These are phyloP conservation scores for Lasioglossum malachurum DNA, from an alignment of 2,888 invertebrate species.

Conservation along the genomic window DNA sequence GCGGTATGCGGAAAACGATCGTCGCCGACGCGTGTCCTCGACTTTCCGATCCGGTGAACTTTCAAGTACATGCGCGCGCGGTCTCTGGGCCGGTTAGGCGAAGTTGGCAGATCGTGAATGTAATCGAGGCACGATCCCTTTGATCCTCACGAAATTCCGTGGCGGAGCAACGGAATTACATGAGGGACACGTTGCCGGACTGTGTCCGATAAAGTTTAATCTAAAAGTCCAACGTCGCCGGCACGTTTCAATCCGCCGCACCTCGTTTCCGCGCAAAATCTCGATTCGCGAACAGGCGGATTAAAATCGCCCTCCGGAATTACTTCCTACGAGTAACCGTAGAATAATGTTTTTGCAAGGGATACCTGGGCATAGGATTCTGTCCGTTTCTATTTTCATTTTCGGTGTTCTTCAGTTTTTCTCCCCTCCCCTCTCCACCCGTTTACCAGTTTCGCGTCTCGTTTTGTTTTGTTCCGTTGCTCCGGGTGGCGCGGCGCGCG, in stretches of 20 bases:
- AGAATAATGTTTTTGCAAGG: background rate
- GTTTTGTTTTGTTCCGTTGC: too few species aligned
- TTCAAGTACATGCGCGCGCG: slow-evolving; percentile 30
- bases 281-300: slow-evolving; percentile 4
- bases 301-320: background rate
- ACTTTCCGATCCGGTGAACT: slow-evolving; percentile 41
- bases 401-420: background rate
- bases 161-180: slow-evolving; percentile 45
- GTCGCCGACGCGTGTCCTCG: background rate
- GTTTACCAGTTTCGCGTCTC: too few species aligned
- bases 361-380: background rate
- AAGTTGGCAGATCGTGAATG: slow-evolving; percentile 32
- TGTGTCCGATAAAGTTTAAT: slow-evolving; percentile 70
- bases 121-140: slow-evolving; percentile 50
- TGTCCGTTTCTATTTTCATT: background rate
- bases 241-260: slow-evolving; percentile 19
- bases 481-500: background rate
- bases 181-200: slow-evolving; percentile 49
- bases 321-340: slow-evolving; percentile 1
- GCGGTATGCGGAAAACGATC: slow-evolving; percentile 2
- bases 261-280: background rate
- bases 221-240: slow-evolving; percentile 56
- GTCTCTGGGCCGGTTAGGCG: background rate
- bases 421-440: background rate
- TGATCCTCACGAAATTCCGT: slow-evolving; percentile 54